Evolutionary conservation across 2,888 invertebrate species (phyloP).

Genomic region (Orthonevra nobilis): DNA sequence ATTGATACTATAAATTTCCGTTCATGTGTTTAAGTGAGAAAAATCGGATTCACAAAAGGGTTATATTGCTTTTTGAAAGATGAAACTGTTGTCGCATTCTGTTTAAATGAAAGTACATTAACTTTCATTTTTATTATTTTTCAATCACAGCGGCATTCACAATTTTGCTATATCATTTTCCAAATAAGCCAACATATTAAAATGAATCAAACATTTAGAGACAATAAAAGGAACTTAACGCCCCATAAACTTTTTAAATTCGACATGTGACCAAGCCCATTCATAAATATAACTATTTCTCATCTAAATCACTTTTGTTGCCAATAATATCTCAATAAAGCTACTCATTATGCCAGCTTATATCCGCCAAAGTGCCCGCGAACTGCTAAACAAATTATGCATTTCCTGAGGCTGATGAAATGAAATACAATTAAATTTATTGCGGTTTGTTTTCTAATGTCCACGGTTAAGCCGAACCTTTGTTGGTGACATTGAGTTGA

Average conservation of each 20-base stretch:
- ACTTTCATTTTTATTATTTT: no score
- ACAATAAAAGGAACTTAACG: neutral
- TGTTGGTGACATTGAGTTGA: conserved; percentile 35
- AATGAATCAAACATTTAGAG: neutral
- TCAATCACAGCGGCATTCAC: no score
- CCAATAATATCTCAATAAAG: conserved; percentile 43
- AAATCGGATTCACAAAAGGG: no score
- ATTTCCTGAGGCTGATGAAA: conserved; percentile 28
- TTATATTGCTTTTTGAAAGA: no score
- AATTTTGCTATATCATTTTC: no score
- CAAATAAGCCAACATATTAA: neutral
- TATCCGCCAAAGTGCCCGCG: neutral
- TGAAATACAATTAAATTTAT: conserved; percentile 10
- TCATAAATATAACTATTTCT: conserved; percentile 16
- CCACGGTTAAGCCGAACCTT: neutral
- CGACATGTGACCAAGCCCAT: neutral
- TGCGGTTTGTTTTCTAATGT: conserved; percentile 15
- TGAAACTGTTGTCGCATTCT: no score
- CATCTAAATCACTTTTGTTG: conserved; percentile 41
- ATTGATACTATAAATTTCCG: no score
- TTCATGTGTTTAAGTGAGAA: no score
- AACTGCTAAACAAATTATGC: conserved; percentile 45
- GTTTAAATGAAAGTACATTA: no score
- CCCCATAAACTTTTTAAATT: conserved; percentile 20
- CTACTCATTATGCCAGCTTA: neutral